These are phyloP conservation scores for Syritta pipiens DNA, from an alignment of 2,888 invertebrate genomes.

Conservation along the genomic window DNA sequence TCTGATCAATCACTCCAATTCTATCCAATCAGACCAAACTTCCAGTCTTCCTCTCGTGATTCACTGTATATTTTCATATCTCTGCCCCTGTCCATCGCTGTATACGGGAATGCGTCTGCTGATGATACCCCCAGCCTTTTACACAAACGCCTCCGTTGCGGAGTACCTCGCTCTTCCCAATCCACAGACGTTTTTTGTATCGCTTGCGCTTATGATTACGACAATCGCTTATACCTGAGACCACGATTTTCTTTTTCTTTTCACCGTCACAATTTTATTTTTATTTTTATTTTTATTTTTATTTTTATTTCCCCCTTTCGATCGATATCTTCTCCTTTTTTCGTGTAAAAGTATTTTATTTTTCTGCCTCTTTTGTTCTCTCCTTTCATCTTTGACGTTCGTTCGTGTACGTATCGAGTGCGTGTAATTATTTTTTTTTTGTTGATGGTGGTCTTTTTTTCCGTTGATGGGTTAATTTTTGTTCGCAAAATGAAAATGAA, in stretches of 20 bases:
- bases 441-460: background rate
- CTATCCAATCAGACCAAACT: background rate
- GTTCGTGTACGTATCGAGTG: background rate
- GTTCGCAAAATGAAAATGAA: slow-evolving; percentile 45
- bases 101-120: background rate
- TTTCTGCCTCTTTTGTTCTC: slow-evolving; percentile 6
- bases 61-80: background rate
- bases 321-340: slow-evolving; percentile 28
- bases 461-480: slow-evolving; percentile 22
- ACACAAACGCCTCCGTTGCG: slow-evolving; percentile 1
- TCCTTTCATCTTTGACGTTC: slow-evolving; percentile 5
- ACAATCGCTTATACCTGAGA: slow-evolving; percentile 19
- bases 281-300: slow-evolving; percentile 33
- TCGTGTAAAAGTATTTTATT: too few species aligned
- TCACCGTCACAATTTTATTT: slow-evolving; percentile 10
- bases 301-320: slow-evolving; percentile 29
- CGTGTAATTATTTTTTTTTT: background rate
- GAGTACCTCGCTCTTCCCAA: background rate
- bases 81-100: background rate
- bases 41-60: background rate
- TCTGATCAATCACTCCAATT: background rate
- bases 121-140: background rate
- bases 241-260: slow-evolving; percentile 15
- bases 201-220: slow-evolving; percentile 9
- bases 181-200: slow-evolving; percentile 1